phyloP scores from a whole-genome alignment of 2,888 invertebrate species.

The Thelaira solivaga region DNA sequence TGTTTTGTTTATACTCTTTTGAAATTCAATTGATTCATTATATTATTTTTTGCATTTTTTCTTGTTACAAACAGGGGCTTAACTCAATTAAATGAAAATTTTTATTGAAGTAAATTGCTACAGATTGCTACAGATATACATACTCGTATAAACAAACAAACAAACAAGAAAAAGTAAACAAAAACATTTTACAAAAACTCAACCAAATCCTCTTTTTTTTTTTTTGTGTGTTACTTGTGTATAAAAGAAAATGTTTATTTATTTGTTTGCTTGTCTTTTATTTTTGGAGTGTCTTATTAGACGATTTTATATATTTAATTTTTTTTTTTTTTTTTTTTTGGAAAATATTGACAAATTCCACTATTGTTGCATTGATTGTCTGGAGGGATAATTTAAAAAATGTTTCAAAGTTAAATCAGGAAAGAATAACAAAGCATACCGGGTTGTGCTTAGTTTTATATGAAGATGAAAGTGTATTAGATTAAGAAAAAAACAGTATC shows the following conservation, averaged over 20 bases:
- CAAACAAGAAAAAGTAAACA: too few species aligned
- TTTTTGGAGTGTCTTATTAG: too few species aligned
- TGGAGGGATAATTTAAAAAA: too few species aligned
- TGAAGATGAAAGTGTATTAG: conserved; percentile 1
- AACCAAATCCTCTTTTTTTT: neutral
- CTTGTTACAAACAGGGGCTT: conserved; percentile 26
- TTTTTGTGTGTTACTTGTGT: neutral
- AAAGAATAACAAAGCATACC: too few species aligned
- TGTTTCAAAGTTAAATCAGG: too few species aligned
- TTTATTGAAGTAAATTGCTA: conserved; percentile 55
- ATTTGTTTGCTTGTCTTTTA: too few species aligned
- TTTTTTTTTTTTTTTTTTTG: too few species aligned
- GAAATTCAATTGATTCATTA: conserved; percentile 10
- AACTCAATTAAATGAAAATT: conserved; percentile 53
- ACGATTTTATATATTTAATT: conserved; percentile 2
- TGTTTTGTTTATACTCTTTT: neutral
- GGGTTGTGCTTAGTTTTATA: neutral
- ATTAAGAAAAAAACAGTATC: neutral
- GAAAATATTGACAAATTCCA: too few species aligned
- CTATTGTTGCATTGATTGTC: too few species aligned
- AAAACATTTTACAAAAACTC: neutral
- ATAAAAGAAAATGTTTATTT: too few species aligned
- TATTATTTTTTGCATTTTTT: neutral
- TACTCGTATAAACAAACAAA: too few species aligned
- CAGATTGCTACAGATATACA: conserved; percentile 4